These are phyloP conservation scores for Ceuthmochares aereus DNA, from an alignment of 2,113 vertebrate species.

Conservation along the genomic window DNA sequence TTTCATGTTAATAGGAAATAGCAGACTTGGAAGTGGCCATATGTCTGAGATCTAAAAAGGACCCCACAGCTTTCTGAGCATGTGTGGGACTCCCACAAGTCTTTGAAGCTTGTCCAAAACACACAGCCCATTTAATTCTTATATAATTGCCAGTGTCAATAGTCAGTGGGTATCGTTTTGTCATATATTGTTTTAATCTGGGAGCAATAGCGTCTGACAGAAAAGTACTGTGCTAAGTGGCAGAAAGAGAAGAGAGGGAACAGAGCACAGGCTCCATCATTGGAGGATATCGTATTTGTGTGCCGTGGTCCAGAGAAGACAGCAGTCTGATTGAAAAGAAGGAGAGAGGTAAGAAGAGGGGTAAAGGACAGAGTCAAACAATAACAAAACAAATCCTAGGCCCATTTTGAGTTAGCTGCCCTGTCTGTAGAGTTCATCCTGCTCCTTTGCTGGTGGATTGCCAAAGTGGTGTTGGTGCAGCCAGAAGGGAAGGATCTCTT, in stretches of 20 bases:
- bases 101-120: constrained; percentile 67
- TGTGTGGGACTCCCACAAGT: constrained; percentile 73
- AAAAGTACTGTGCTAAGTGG: background rate
- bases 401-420: accelerated
- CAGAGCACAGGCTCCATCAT: background rate
- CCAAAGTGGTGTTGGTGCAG: background rate
- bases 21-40: constrained; percentile 48
- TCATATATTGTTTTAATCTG: constrained; percentile 84
- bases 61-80: constrained; percentile 51
- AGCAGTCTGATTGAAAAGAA: background rate
- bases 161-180: constrained; percentile 65
- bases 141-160: constrained; percentile 67
- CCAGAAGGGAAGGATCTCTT: background rate
- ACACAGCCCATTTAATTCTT: constrained; percentile 68
- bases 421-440: background rate
- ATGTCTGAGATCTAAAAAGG: constrained; percentile 26
- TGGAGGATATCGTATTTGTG: background rate
- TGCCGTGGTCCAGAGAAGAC: background rate
- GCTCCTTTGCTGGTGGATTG: background rate
- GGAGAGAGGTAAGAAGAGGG: background rate
- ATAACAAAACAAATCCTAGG: background rate
- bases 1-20: constrained; percentile 66
- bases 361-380: background rate
- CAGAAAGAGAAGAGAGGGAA: background rate
- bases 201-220: constrained; percentile 73